These are phyloP conservation scores for Entomobrya proxima DNA, from an alignment of 2,888 invertebrate genomes.

Conservation along the genomic window DNA sequence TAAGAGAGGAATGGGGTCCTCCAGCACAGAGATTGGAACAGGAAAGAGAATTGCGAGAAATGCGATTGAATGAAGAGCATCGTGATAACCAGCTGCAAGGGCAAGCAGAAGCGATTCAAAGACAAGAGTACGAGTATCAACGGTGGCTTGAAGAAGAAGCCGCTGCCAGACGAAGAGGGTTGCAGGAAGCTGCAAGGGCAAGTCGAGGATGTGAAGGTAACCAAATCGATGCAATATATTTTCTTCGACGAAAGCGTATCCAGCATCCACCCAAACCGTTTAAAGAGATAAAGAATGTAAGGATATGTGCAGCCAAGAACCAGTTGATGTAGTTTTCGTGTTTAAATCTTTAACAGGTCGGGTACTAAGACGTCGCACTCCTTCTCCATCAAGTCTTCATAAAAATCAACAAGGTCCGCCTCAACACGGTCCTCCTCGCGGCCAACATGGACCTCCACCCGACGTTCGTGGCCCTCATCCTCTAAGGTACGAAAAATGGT, in stretches of 20 bases:
- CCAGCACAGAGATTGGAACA: conserved; percentile 33
- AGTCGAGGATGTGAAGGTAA: conserved; percentile 53
- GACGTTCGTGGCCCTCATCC: not conserved
- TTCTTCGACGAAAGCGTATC: not conserved
- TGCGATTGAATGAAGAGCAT: conserved; percentile 33
- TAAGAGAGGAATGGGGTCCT: conserved; percentile 47
- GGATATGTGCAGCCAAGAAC: not conserved
- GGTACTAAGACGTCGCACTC: conserved; percentile 31
- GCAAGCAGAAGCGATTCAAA: conserved; percentile 46
- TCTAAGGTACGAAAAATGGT: not conserved
- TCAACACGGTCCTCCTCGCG: no score
- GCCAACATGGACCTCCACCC: not conserved
- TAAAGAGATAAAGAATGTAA: not conserved
- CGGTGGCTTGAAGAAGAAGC: conserved; percentile 60
- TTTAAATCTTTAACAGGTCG: conserved; percentile 16
- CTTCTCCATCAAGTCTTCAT: conserved; percentile 2
- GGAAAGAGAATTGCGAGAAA: conserved; percentile 16
- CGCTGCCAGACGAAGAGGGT: not conserved
- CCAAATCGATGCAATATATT: not conserved
- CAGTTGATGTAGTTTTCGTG: not conserved
- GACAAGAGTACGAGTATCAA: conserved; percentile 45
- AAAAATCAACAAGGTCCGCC: no score
- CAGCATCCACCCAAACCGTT: not conserved
- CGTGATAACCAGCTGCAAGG: conserved; percentile 29
- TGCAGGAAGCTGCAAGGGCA: not conserved